Base-by-base conservation (phyloP, 2,888 invertebrate species). In the Aspidapion aeneum region DNA sequence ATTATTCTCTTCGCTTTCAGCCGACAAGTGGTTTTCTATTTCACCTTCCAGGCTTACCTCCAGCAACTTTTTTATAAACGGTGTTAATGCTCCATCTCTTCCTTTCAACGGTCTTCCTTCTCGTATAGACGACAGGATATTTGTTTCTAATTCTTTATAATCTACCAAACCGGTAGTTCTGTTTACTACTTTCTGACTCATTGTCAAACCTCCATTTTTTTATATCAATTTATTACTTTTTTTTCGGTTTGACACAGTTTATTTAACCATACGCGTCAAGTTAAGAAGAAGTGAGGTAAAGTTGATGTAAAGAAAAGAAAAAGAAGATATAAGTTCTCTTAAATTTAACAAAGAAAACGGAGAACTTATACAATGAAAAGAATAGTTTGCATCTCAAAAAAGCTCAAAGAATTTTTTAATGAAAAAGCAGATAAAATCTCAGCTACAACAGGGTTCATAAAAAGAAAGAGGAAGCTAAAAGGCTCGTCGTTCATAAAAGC, bases 171-270 rank as follows among this genome's bases (percentile, higher is more conserved):
- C 54, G 54, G 54, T 54, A 54, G 54, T 54, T 54, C 54, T 54
- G 54, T 54, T 54, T 54, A 54, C 54, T 54, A 54, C 54, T 54
- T 54, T 54, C 54, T 54, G 54, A 54, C 54, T 54, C 54, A 54
- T 54, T 54, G 54, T 54, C 54, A 54, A 54, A 54, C 54, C 54
- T 54, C 54, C 35, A 35, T 35, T 35, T 35, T 35, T 35, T 35
- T 35, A 35, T 35, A 35, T 35, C 35, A 35, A 35, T 35, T 35
- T 35, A 35, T 35, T 35, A 35, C 35, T 35, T 35, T 35, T 58
- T 58, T 58, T 50, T 58, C 50, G 58, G 51, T 58, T 58, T 58
- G 58, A 58, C 58, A 58, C 58, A 58, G 18, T 58, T 58, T 58
- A n/a, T 58, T 58, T 7, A 57, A 57, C 57, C n/a, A n/a, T n/a